These are phyloP conservation scores for Eupithecia insigniata DNA, from an alignment of 2,888 invertebrate genomes.

Conservation along the genomic window DNA sequence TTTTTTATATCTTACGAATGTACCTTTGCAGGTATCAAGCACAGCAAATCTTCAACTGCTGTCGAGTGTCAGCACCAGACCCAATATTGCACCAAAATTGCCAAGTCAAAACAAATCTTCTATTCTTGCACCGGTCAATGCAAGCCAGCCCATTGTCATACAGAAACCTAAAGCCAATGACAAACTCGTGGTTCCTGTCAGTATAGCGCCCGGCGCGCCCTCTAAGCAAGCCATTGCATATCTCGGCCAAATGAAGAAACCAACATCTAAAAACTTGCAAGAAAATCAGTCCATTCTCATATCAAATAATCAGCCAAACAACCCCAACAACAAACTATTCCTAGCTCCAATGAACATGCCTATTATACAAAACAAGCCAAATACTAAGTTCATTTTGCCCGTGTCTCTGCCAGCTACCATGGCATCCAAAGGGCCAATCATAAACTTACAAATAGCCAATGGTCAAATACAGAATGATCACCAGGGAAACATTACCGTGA, in stretches of 20 bases:
- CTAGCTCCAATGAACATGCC: slow-evolving; percentile 84
- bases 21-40: slow-evolving; percentile 70
- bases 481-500: slow-evolving; percentile 86
- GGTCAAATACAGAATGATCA: slow-evolving; percentile 86
- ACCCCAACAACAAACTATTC: slow-evolving; percentile 81
- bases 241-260: slow-evolving; percentile 83
- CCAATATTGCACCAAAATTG: slow-evolving; percentile 75
- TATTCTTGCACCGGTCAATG: slow-evolving; percentile 70
- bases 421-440: slow-evolving; percentile 84
- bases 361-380: slow-evolving; percentile 82
- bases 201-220: slow-evolving; percentile 68
- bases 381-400: slow-evolving; percentile 82
- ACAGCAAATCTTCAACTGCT: slow-evolving; percentile 76
- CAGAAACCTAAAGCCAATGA: slow-evolving; percentile 81
- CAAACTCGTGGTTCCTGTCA: slow-evolving; percentile 81
- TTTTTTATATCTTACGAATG: background rate
- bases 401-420: slow-evolving; percentile 81
- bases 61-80: slow-evolving; percentile 73
- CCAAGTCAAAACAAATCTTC: slow-evolving; percentile 69
- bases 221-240: slow-evolving; percentile 82
- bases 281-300: slow-evolving; percentile 79
- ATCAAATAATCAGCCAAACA: slow-evolving; percentile 75
- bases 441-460: slow-evolving; percentile 88
- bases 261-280: slow-evolving; percentile 64
- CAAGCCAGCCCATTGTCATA: slow-evolving; percentile 82